Base-by-base conservation (phyloP, 2,797 vertebrate genomes). In the Sebastes matsubarae region DNA sequence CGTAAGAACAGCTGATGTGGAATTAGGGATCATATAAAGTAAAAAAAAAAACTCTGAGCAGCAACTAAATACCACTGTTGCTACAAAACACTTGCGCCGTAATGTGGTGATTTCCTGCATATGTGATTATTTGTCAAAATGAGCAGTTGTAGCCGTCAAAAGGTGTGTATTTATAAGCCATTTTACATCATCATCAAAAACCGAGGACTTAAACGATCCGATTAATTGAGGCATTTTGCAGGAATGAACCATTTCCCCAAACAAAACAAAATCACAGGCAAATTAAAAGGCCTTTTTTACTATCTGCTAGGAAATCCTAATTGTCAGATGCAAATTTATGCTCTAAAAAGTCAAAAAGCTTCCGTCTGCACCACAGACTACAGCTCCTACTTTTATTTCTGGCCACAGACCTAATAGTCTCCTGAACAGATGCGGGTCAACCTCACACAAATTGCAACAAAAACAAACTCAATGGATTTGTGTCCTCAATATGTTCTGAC, bases 1-100 rank as follows among this genome's bases (percentile, higher is more conserved):
- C 29, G 79, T 74, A 68, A 79, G 54, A 83, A 74, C 76, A 84
- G 79, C 83, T 78, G 75, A 82, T 42, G 54, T 20, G 25, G 68
- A 77, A 75, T 84, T 27, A 70, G 68, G n/a, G 20, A 42, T 78
- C 42, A 46, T 58, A 81, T 72, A 14, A 82, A 78, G 64, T 36
- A 5, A 8, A 59, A 65, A 24, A 34, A 70, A 27, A 3, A 9
- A 14, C 32, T 55, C 66, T 68, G 65, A 75, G 75, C 30, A n/a
- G 27, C 20, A 65, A 36, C 68, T 65, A 73, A 60, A 79, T 57
- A 54, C 38, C 68, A 67, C 67, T 22, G 64, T 66, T 63, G 54
- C 69, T 25, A 22, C 27, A 64, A 54, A 82, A 65, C 42, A 57
- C 9, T 68, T 20, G 20, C 27, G 12, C 46, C 13, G 25, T 66